Evolutionary conservation across 2,113 vertebrate species (phyloP).

Genomic region (Oreocharis arfaki): DNA sequence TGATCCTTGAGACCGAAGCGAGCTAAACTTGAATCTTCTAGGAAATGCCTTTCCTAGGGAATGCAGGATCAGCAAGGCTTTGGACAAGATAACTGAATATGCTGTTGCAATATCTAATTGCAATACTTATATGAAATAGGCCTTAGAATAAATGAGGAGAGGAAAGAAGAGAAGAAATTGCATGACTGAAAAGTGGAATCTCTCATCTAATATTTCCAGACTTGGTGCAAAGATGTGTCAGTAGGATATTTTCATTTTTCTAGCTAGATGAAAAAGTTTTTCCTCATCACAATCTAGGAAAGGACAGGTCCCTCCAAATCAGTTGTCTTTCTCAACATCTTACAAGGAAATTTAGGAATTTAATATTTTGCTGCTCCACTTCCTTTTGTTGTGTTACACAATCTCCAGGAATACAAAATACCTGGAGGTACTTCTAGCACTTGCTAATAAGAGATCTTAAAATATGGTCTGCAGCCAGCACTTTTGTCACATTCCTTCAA

Average conservation of each 20-base stretch:
- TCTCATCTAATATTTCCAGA: background rate
- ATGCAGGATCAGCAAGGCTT: background rate
- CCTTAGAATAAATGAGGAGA: background rate
- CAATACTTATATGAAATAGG: background rate
- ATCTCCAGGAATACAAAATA: background rate
- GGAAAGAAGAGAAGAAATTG: background rate
- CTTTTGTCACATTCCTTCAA: background rate
- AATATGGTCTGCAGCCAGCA: background rate
- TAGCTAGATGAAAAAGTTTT: background rate
- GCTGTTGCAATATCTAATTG: background rate
- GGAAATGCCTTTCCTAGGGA: background rate
- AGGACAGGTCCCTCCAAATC: background rate
- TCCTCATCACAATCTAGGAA: background rate
- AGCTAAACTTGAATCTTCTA: background rate
- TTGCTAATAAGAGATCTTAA: slow-evolving; percentile 30
- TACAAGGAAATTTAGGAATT: background rate
- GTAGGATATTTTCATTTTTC: background rate
- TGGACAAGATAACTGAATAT: background rate
- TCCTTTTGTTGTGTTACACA: background rate
- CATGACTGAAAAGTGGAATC: background rate
- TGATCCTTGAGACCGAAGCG: background rate
- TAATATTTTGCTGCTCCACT: background rate
- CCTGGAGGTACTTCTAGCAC: background rate
- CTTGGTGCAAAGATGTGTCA: background rate
- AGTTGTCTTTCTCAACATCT: background rate